phyloP scores from a whole-genome alignment of 2,113 vertebrate species.

The Gymnogyps californianus region DNA sequence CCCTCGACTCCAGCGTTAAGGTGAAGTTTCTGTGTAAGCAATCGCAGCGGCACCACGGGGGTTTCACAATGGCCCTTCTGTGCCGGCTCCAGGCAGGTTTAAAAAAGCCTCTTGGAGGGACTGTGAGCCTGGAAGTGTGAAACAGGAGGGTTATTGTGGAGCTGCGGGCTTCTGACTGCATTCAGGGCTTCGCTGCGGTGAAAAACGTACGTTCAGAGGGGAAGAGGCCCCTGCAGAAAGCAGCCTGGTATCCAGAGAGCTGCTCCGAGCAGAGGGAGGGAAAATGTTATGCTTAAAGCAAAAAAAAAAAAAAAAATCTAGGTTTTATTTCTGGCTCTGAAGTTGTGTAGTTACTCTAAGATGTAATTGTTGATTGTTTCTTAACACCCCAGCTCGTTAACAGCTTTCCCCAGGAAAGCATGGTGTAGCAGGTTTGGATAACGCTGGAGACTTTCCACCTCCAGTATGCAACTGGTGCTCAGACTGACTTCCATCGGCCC shows the following conservation, averaged over 20 bases:
- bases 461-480: fast-evolving
- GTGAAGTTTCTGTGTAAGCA: constrained; percentile 13
- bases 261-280: background rate
- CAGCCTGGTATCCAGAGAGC: background rate
- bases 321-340: background rate
- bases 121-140: background rate
- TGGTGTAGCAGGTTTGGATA: background rate
- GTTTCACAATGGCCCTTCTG: constrained; percentile 40
- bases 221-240: background rate
- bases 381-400: background rate
- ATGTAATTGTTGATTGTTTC: background rate
- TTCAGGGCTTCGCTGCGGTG: background rate
- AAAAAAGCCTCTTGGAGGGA: background rate
- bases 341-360: background rate
- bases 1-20: background rate
- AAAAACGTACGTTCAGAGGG: background rate
- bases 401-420: background rate
- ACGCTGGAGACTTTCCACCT: background rate
- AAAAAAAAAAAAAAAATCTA: background rate
- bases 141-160: constrained; percentile 44
- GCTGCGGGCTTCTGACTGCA: background rate
- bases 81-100: background rate
- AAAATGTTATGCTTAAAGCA: background rate
- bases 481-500: background rate
- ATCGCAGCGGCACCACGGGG: background rate